These are phyloP conservation scores for Vanessa tameamea DNA, from an alignment of 1,140 invertebrate genomes.

Conservation along the genomic window DNA sequence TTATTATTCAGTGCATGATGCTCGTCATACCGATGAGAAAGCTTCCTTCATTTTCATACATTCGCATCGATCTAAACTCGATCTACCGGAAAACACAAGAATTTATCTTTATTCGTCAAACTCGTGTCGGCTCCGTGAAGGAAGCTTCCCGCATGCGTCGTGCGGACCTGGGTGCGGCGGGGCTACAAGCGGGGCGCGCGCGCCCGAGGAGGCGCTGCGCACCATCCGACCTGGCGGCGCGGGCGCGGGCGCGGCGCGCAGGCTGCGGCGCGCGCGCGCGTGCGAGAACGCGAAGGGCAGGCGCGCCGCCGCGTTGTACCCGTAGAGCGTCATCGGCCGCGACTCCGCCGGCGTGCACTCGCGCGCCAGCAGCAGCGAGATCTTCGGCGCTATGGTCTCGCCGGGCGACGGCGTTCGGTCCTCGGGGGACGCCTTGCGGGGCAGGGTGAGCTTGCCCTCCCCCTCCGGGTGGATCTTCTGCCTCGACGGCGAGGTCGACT, in stretches of 20 bases:
- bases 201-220: conserved; percentile 72
- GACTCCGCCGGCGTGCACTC: conserved; percentile 64
- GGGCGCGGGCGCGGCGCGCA: conserved; percentile 43
- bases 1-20: conserved; percentile 36
- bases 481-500: conserved; percentile 52
- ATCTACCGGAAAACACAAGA: neutral
- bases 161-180: conserved; percentile 66
- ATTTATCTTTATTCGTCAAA: neutral
- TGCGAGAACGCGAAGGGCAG: conserved; percentile 78
- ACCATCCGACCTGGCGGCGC: conserved; percentile 69
- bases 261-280: conserved; percentile 46
- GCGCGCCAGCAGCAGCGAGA: conserved; percentile 63
- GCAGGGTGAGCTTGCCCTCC: conserved; percentile 62
- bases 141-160: conserved; percentile 47
- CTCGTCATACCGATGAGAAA: conserved; percentile 24
- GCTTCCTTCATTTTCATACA: conserved; percentile 33
- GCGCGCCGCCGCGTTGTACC: conserved; percentile 77
- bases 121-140: conserved; percentile 34
- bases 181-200: conserved; percentile 53
- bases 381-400: conserved; percentile 67
- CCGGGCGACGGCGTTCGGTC: conserved; percentile 66
- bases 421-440: conserved; percentile 63
- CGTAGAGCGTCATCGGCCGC: conserved; percentile 66
- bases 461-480: conserved; percentile 73
- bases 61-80: neutral